Conservation (phyloP, 1,140 invertebrate species). For the Aporrectodea caliginosa region DNA sequence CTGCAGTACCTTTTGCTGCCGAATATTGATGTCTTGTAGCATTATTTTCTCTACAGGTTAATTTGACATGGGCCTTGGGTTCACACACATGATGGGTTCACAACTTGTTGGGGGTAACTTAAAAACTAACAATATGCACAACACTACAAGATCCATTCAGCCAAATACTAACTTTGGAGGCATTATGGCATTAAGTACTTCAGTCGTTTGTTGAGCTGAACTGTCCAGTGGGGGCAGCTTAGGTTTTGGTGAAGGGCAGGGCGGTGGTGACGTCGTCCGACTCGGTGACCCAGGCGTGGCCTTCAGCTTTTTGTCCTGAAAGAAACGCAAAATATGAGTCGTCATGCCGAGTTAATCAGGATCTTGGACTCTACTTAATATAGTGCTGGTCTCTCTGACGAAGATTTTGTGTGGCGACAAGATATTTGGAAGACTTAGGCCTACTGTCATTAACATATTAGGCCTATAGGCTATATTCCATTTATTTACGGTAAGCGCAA, state of each 20-base stretch:
- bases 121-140: no score
- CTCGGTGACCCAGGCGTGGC: conserved; percentile 40
- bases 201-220: conserved; percentile 61
- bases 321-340: background rate
- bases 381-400: no score
- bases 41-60: no score
- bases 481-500: no score
- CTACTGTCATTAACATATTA: background rate
- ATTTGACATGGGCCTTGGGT: no score
- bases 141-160: no score
- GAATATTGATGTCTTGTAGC: no score
- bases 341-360: background rate
- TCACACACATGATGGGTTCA: no score
- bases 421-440: background rate
- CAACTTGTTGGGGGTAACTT: no score
- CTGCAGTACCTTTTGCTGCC: no score
- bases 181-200: conserved; percentile 91
- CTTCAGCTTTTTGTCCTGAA: conserved; percentile 21
- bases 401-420: no score
- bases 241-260: conserved; percentile 51
- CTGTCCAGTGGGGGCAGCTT: conserved; percentile 46
- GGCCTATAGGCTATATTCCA: background rate
- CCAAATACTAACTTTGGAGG: conserved; percentile 69
- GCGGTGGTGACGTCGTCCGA: conserved; percentile 45
- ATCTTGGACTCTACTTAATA: background rate